Percentiles rank a stretch among this genome's conserved stretches.
Conservation (phyloP, 2,888 invertebrate species). For the Mythimna lalbum region DNA sequence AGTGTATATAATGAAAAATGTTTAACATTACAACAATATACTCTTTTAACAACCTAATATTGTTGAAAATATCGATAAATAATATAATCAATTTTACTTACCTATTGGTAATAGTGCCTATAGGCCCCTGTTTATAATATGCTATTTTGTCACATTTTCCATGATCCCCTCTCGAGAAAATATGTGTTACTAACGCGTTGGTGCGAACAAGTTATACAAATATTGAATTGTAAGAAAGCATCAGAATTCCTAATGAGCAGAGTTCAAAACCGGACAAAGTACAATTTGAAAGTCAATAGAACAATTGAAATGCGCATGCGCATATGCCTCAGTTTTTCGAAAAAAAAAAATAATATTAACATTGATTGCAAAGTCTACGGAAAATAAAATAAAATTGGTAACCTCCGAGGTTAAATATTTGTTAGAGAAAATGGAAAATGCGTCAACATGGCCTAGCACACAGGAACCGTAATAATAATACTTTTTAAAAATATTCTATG, state of each 20-base stretch:
- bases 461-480: constrained; percentile 41
- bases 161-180: neutral
- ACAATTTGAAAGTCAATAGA: neutral
- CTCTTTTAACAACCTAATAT: constrained; percentile 47
- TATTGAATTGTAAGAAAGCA: neutral
- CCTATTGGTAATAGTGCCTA: constrained; percentile 58
- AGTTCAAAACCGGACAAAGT: neutral
- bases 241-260: neutral
- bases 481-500: constrained; percentile 40
- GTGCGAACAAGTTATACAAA: neutral
- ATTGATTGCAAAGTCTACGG: neutral
- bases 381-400: constrained; percentile 12
- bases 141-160: constrained; percentile 42
- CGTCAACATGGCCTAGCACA: constrained; percentile 32
- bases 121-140: neutral
- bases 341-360: too few species aligned
- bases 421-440: constrained; percentile 27
- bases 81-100: constrained; percentile 56
- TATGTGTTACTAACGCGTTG: constrained; percentile 13
- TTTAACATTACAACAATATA: constrained; percentile 58
- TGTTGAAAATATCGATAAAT: constrained; percentile 49
- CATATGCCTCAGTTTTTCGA: constrained; percentile 3
- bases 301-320: neutral
- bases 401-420: neutral
- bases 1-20: constrained; percentile 52